Evolutionary conservation across 2,888 invertebrate genomes (phyloP), one percentile per base, ranked within the genome.

Genomic region (Amphipoea oculea): DNA sequence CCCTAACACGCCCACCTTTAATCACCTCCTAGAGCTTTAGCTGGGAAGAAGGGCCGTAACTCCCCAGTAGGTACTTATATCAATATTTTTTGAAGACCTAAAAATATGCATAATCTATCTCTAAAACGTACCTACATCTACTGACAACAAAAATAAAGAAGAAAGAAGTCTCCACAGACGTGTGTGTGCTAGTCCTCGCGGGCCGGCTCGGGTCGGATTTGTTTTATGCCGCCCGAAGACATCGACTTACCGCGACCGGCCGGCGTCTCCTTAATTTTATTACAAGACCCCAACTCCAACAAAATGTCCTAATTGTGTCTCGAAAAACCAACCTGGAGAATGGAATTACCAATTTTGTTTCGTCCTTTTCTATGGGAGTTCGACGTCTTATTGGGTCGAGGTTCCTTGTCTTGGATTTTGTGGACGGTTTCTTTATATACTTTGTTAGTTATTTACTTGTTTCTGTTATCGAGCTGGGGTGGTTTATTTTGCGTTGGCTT

Each of bases 191-290:
- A 83, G 87, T 86, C 89, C 92, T 88, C 91, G 90, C 91, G 92
- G 93, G 89, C 91, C 92, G 93, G 93, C 92, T 92, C 91, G 89
- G 90, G 87, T 90, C 93, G 96, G 96, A 96, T 96, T 96, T 96
- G 96, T 96, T 96, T 96, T 96, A 96, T 95, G 95, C 94, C 93
- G 94, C 91, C 92, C 94, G 93, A 95, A 95, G 95, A 95, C 95
- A 93, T 93, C 95, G 96, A 95, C 96, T 95, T 94, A 95, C 95
- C 93, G 94, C 93, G 94, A 93, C 94, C 92, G 93, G 92, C 92
- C 94, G 93, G 94, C 95, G 94, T 94, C 95, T 96, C 94, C 96
- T 96, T 97, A 97, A 97, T 97, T 97, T 97, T 97, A 97, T 97
- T 97, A 97, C 96, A 92, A 91, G 92, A 93, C 92, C 94, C 94